Evolutionary conservation across 2,797 vertebrate genomes (phyloP).

Genomic region (Margarornis squamiger): DNA sequence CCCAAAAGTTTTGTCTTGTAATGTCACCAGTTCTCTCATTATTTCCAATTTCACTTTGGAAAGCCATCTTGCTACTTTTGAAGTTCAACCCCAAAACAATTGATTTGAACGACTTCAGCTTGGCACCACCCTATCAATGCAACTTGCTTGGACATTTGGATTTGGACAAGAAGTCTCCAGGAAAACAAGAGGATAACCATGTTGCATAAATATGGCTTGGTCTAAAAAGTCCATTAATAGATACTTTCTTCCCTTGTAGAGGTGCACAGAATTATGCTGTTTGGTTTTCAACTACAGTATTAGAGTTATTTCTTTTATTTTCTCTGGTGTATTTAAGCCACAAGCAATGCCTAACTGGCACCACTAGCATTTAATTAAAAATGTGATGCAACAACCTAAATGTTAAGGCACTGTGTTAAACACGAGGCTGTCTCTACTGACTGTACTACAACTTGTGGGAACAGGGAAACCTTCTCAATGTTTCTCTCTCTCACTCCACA

Average conservation of each 20-base stretch:
- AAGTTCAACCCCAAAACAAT: not conserved
- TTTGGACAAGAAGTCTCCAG: not conserved
- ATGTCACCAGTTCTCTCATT: not conserved
- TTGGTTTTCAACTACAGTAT: not conserved
- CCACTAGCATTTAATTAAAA: not conserved
- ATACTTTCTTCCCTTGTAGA: not conserved
- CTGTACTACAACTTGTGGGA: not conserved
- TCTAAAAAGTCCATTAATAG: not conserved
- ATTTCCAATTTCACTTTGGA: not conserved
- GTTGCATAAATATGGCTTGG: not conserved
- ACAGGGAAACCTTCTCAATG: not conserved
- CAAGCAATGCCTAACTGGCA: not conserved
- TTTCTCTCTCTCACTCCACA: not conserved
- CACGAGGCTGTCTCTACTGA: not conserved
- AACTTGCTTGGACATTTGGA: not conserved
- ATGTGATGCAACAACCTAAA: not conserved
- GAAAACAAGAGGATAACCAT: not conserved
- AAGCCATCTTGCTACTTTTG: not conserved
- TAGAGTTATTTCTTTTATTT: not conserved
- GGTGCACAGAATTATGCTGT: accelerated
- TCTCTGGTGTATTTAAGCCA: not conserved
- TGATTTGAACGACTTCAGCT: not conserved
- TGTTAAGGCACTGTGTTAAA: not conserved
- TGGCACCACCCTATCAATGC: not conserved
- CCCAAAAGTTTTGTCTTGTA: not conserved